Base-by-base conservation (phyloP, 1,140 invertebrate genomes). In the Palaemon carinicauda region DNA sequence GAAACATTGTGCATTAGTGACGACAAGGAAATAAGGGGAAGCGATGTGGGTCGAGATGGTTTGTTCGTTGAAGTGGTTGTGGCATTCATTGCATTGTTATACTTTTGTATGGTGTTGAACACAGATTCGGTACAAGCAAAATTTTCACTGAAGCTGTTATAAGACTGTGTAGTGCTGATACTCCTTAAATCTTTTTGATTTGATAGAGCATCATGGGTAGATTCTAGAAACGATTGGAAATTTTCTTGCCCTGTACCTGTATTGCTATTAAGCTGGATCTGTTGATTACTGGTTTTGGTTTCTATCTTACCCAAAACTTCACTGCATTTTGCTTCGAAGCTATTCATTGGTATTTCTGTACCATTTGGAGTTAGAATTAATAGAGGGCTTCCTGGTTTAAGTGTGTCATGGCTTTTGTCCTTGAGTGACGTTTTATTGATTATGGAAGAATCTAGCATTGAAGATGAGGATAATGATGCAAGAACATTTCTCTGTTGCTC, bases 11-110 rank as follows among this genome's bases (percentile, higher is more conserved):
- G 79, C 54, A 80, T 51, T n/a, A 80, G 74, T 33, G 74, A 71
- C 60, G 83, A 85, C 4, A 80, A 17, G 69, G 83, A 69, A 19
- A 80, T 86, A 60, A 86, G 83, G 0, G 77, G 83, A 4, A 86
- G 77, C n/a, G 83, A 86, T 27, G 83, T 80, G 56, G 83, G 83
- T 52, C 83, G 83, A 33, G 78, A 50, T 80, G 83, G 83, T 33
- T 33, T 84, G 69, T 27, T 84, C 73, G 17, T 41, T 41, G 12
- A 1, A 12, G 41, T 41, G 41, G 41, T 41, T 41, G 41, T 41
- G 41, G 12, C 12, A 41, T 4, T 41, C 12, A 9, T 41, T 12
- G 12, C 41, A 41, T 12, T 9, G 41, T 12, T 41, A 41, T 41
- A 5, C 41, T 41, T 41, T 4, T 41, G 41, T 9, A 41, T 41